Evolutionary conservation across 2,113 vertebrate genomes (phyloP), one percentile per base, ranked within the genome.

Genomic region (Amia ocellicauda): DNA sequence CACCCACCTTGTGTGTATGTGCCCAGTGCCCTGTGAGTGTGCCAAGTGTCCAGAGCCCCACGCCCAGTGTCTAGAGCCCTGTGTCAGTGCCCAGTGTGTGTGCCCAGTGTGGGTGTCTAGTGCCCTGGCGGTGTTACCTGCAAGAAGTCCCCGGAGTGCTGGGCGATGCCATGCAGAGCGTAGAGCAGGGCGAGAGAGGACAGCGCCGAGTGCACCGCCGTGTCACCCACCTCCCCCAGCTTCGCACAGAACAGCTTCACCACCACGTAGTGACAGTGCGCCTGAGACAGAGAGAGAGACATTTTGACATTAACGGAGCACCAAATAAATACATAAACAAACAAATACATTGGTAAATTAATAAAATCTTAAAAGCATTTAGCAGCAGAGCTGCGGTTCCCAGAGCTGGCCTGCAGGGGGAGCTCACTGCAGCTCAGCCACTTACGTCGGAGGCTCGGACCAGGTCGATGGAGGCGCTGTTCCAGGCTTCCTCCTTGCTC

Each of bases 261-360:
- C 2, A 91, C 76, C 72, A 99, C 92, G 3, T 94, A 98, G 82
- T 99, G 95, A 79, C 95, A 98, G 74, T 99, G 97, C 3, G 95
- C 95, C 97, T 99, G 58, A 7, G 19, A 2, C 14, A n/a, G 24
- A 24, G 2, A 26, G n/a, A 52, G 9, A 59, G 47, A 40, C 16
- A 10, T 23, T 24, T 7, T 11, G n/a, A 16, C 1, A 19, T 8
- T 10, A 9, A 5, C 2, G 5, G 11, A n/a, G 17, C 16, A 29
- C 11, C 17, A 10, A 14, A 40, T 17, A 9, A 13, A 20, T 8
- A 31, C 31, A 13, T 3, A 13, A 31, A 10, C 3, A 29, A 8
- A 52, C 1, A 24, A 49, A 14, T 26, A 3, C 14, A 49, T 20
- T 10, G 26, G 3, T 14, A 58, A n/a, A n/a, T n/a, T n/a, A n/a